Evolutionary conservation across 2,797 vertebrate genomes (phyloP).

Genomic region (Passerculus sandwichensis): DNA sequence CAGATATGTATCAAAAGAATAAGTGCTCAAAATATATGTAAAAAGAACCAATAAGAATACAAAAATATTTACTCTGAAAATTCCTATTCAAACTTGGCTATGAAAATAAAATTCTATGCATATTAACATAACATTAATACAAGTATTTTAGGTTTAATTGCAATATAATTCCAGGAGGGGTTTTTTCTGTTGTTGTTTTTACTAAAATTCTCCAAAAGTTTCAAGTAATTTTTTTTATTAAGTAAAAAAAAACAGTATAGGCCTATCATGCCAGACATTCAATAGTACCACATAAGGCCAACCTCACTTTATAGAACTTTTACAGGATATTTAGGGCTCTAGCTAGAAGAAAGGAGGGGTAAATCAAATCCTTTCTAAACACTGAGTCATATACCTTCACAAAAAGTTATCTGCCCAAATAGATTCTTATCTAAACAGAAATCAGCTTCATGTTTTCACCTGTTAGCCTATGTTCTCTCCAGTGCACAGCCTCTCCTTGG

Average conservation of each 20-base stretch:
- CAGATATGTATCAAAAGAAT: background rate
- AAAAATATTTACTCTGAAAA: background rate
- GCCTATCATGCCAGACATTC: background rate
- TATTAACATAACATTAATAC: background rate
- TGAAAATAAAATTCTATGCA: background rate
- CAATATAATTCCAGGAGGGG: background rate
- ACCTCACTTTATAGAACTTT: background rate
- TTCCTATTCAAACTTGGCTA: background rate
- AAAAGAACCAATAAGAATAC: background rate
- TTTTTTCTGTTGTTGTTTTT: background rate
- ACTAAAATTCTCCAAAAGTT: background rate
- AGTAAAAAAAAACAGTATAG: background rate
- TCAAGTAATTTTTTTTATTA: background rate
- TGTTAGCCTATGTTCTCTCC: background rate
- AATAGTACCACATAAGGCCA: background rate
- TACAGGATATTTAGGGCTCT: slow-evolving; percentile 46
- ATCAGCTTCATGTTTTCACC: slow-evolving; percentile 54
- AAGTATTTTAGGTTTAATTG: background rate
- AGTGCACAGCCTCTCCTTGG: background rate
- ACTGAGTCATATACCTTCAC: slow-evolving; percentile 32
- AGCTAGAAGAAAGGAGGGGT: background rate
- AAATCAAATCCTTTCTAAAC: slow-evolving; percentile 46
- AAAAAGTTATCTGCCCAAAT: slow-evolving; percentile 34
- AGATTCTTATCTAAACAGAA: slow-evolving; percentile 46
- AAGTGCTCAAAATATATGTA: background rate